Percentiles rank a stretch among this genome's conserved stretches.
Conservation (phyloP, 1,140 invertebrate species). For the Drosophila kanapiae region DNA sequence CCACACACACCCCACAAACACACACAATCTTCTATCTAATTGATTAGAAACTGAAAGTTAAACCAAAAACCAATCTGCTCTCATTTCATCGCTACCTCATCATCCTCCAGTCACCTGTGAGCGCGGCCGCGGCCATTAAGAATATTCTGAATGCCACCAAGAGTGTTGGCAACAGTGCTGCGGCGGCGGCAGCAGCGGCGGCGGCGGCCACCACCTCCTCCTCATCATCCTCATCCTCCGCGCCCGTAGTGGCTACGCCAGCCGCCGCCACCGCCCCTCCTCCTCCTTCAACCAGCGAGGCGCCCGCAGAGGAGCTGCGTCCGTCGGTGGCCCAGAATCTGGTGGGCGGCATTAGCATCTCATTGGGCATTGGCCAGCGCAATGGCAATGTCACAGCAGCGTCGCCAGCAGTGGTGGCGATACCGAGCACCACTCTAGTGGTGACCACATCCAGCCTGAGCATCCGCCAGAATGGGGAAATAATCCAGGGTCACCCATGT, state of each 20-base stretch:
- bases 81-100: conserved; percentile 64
- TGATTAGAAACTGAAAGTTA: conserved; percentile 34
- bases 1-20: conserved; percentile 19
- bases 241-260: conserved; percentile 11
- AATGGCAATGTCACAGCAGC: conserved; percentile 55
- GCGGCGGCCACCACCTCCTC: conserved; percentile 33
- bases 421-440: conserved; percentile 26
- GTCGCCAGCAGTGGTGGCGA: conserved; percentile 22
- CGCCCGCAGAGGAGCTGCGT: conserved; percentile 49
- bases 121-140: conserved; percentile 81
- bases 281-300: conserved; percentile 25
- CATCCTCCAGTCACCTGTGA: conserved; percentile 75
- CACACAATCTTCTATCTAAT: conserved; percentile 40
- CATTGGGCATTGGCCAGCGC: conserved; percentile 77
- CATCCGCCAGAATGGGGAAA: conserved; percentile 54
- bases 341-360: conserved; percentile 79
- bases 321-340: conserved; percentile 75
- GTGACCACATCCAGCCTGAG: conserved; percentile 38
- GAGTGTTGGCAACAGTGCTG: conserved; percentile 72
- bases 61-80: conserved; percentile 42
- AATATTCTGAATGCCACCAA: conserved; percentile 83
- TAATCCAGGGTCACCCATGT: conserved; percentile 12
- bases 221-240: conserved; percentile 32
- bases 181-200: conserved; percentile 43
- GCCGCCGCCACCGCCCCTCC: conserved; percentile 6